Evolutionary conservation across 2,797 vertebrate genomes (phyloP).

Genomic region (Anabas testudineus): DNA sequence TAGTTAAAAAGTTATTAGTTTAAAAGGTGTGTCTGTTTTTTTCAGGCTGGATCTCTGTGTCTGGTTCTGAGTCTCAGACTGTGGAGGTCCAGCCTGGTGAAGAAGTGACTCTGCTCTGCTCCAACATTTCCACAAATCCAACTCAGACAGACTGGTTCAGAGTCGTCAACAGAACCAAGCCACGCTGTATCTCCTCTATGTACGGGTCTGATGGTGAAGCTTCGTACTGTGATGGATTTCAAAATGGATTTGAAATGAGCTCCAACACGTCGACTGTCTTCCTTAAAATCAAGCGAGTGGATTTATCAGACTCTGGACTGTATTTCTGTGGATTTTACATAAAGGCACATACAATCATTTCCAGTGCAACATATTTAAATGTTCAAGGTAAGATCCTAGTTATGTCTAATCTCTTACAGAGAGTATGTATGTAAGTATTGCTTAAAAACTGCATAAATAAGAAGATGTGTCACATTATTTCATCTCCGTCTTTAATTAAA

Average conservation of each 20-base stretch:
- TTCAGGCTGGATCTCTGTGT: conserved; percentile 28
- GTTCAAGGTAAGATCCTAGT: conserved; percentile 37
- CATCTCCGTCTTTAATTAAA: neutral
- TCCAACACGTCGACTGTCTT: conserved; percentile 38
- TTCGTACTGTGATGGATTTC: conserved; percentile 32
- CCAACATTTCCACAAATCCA: conserved; percentile 12
- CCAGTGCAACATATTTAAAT: neutral
- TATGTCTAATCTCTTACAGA: fast-evolving
- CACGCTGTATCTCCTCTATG: conserved; percentile 43
- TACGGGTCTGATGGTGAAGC: fast-evolving
- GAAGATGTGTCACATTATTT: neutral
- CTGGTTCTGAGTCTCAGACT: conserved; percentile 10
- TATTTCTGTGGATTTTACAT: conserved; percentile 67
- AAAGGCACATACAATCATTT: neutral
- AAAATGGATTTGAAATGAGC: conserved; percentile 24
- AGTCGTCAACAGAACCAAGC: conserved; percentile 22
- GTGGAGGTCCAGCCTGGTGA: conserved; percentile 14
- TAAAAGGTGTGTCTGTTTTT: neutral
- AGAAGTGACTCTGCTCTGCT: conserved; percentile 47
- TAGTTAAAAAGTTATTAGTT: fast-evolving
- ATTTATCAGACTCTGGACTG: conserved; percentile 51
- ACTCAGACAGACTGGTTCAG: conserved; percentile 56
- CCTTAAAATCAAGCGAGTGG: conserved; percentile 34
- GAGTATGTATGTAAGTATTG: too few species aligned
- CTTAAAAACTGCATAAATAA: neutral